Evolutionary conservation across 2,888 invertebrate genomes (phyloP), one percentile per base, ranked within the genome.

Genomic region (Aphidius colemani): DNA sequence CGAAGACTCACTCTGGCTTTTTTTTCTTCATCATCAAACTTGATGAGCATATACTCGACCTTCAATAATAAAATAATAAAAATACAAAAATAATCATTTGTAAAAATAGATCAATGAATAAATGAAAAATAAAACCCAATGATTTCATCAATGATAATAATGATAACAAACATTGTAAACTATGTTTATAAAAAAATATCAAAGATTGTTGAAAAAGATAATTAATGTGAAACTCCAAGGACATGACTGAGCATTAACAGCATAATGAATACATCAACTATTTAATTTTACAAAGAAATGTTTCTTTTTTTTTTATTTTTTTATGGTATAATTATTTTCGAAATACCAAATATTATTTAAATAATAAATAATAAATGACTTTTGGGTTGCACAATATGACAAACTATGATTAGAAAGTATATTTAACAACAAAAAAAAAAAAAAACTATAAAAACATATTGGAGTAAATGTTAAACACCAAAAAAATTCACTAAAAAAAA

Each of bases 11-110:
- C 91, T 75, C 90, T 91, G 4, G 94, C 96, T 70, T 87, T 87
- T 82, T 92, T 90, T 50, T 90, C 88, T 68, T 88, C 88, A 83
- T 97, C 91, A 83, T 98, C 93, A 84, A 99, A 96, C 81, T 95
- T 95, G 3, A 99, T 92, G 64, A 99, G 88, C 76, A 97, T 93
- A 78, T 99, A 99, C 84, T 99, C 98, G 61, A 99, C 92, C 87
- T 88, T 73, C 66, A 68, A 53, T 66, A 64, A 66, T 53, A 6
- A 66, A 55, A 51, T 11, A 11, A 53, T 30, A n/a, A 53, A 8
- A 53, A n/a, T 7, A 7, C 2, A 18, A 18, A 18, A 18, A 18
- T 2, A n/a, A n/a, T n/a, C 11, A 13, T 11, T 7, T 8, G 1
- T 11, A 49, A 10, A 10, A 4, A n/a, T 46, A n/a, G 46, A n/a